A percentile compares a stretch with the other conserved stretches of the same genome.
Evolutionary conservation across 1,140 invertebrate species (phyloP).

Genomic region (Sitodiplosis mosellana): DNA sequence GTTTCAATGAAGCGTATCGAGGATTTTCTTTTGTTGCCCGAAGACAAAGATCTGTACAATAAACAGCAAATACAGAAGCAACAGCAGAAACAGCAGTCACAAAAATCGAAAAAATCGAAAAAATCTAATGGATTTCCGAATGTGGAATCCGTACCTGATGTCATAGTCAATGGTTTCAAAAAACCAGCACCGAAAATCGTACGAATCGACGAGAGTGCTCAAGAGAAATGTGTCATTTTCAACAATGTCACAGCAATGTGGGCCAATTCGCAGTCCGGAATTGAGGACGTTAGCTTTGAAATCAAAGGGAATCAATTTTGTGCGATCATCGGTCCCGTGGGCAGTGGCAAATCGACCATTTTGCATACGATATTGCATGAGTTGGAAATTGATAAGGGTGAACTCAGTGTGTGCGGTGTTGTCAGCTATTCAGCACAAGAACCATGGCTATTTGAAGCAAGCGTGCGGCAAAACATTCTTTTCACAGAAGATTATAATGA

Average conservation of each 20-base stretch:
- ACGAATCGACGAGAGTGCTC: constrained; percentile 23
- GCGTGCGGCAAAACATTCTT: constrained; percentile 45
- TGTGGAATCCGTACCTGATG: no score
- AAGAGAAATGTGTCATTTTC: constrained; percentile 16
- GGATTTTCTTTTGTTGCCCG: constrained; percentile 23
- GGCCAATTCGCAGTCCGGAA: constrained; percentile 9
- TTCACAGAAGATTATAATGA: constrained; percentile 36
- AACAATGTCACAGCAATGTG: constrained; percentile 26
- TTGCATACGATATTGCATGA: constrained; percentile 54
- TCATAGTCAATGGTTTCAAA: no score
- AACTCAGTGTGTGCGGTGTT: constrained; percentile 37
- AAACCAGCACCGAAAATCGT: no score
- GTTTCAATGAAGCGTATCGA: constrained; percentile 45
- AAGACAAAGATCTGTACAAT: background rate
- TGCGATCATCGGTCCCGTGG: constrained; percentile 57
- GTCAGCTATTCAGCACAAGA: constrained; percentile 60
- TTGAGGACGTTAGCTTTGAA: constrained; percentile 31
- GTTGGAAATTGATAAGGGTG: constrained; percentile 39
- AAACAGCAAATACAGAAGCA: no score
- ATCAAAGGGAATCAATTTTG: constrained; percentile 29
- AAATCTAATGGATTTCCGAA: no score
- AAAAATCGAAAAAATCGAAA: no score
- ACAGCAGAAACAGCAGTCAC: no score
- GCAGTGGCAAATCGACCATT: constrained; percentile 58
- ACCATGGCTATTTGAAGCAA: constrained; percentile 48